Conservation (phyloP, 2,797 vertebrate genomes). For the Hapalemur alaotrensis region DNA sequence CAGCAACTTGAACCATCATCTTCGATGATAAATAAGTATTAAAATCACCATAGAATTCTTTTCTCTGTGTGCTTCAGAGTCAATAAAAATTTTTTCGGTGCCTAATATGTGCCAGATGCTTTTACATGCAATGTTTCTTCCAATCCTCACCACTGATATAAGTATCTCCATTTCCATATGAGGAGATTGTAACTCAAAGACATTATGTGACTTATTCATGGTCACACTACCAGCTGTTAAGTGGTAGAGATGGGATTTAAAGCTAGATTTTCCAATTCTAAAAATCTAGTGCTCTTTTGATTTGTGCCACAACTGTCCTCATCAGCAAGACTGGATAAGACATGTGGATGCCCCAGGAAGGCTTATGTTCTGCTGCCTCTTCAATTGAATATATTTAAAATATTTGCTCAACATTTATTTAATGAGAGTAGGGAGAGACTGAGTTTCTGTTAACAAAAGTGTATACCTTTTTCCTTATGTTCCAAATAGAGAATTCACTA, state of each 20-base stretch:
- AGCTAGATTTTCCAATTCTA: background rate
- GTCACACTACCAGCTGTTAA: background rate
- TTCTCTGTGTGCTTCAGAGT: slow-evolving; percentile 38
- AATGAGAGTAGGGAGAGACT: slow-evolving; percentile 11
- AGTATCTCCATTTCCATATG: background rate
- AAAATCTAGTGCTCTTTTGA: slow-evolving; percentile 11
- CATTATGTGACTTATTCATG: background rate
- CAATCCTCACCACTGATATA: background rate
- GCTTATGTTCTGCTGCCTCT: background rate
- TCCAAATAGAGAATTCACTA: slow-evolving; percentile 32
- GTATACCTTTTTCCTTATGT: background rate
- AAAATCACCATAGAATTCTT: slow-evolving; percentile 50
- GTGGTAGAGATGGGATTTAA: background rate
- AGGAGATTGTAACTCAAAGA: slow-evolving; percentile 13
- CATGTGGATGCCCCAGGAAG: background rate
- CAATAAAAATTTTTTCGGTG: slow-evolving; percentile 45
- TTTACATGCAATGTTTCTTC: slow-evolving; percentile 9
- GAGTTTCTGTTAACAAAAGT: background rate
- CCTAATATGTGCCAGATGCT: slow-evolving; percentile 1
- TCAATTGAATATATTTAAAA: background rate
- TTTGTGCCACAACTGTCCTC: background rate
- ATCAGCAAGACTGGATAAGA: background rate
- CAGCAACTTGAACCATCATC: background rate
- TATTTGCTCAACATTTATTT: slow-evolving; percentile 22
- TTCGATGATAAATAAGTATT: slow-evolving; percentile 21